Conservation (phyloP, 2,113 vertebrate species). For the Chelonoidis abingdonii region DNA sequence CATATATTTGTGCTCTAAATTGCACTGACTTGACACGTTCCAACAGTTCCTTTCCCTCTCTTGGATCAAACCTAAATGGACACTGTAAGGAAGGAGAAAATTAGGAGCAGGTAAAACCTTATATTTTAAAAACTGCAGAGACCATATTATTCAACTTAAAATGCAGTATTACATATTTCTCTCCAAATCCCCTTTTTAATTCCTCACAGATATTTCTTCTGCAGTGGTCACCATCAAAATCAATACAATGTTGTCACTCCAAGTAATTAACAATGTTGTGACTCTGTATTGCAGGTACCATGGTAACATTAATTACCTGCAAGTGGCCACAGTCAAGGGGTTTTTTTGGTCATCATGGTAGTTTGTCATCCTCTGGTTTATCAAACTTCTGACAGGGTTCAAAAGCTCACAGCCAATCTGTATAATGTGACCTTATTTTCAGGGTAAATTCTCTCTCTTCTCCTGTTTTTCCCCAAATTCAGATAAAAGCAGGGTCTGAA, state of each 20-base stretch:
- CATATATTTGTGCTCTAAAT: neutral
- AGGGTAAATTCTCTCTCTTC: constrained; percentile 16
- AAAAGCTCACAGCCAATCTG: constrained; percentile 34
- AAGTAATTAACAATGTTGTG: constrained; percentile 44
- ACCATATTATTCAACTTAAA: neutral
- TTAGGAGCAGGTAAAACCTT: neutral
- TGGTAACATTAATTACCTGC: constrained; percentile 56
- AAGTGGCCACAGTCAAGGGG: constrained; percentile 36
- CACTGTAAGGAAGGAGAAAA: neutral
- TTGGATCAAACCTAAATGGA: neutral
- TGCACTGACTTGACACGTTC: neutral
- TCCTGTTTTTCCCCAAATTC: neutral
- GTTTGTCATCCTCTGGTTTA: neutral
- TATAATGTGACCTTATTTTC: constrained; percentile 2
- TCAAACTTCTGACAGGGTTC: constrained; percentile 2
- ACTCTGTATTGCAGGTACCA: constrained; percentile 20
- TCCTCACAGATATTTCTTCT: constrained; percentile 21
- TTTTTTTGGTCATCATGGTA: neutral
- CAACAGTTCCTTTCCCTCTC: neutral
- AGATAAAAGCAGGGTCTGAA: too few relatives aligned
- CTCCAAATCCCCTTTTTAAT: constrained; percentile 13
- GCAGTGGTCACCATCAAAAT: constrained; percentile 44
- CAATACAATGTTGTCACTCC: constrained; percentile 4
- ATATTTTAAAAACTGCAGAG: neutral
- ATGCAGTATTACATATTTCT: neutral